Conservation (phyloP, 2,113 vertebrate species). For the Macheiramphus alcinus region DNA sequence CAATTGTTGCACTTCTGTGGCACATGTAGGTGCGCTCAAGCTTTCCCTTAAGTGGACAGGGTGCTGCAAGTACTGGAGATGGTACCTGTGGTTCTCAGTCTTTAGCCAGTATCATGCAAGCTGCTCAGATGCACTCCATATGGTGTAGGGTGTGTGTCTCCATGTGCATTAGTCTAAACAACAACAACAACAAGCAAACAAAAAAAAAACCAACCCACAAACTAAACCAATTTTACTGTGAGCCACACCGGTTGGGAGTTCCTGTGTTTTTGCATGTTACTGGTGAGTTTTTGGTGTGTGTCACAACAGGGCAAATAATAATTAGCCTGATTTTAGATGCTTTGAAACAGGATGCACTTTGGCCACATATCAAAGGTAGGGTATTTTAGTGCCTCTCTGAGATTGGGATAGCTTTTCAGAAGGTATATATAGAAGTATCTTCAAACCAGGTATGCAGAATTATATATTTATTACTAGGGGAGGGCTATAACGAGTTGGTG, state of each 20-base stretch:
- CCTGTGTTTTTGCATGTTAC: background rate
- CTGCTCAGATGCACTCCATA: background rate
- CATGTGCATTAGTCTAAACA: too few species aligned
- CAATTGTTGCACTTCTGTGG: fast-evolving
- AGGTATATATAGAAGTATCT: background rate
- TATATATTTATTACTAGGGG: background rate
- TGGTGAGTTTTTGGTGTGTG: background rate
- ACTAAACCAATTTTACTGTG: background rate
- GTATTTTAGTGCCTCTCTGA: background rate
- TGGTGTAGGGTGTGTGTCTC: too few species aligned
- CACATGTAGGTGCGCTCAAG: fast-evolving
- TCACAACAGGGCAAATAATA: fast-evolving
- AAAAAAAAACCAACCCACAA: background rate
- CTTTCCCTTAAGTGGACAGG: background rate
- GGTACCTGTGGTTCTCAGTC: background rate
- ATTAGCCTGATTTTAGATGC: background rate
- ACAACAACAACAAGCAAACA: background rate
- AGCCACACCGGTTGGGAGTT: background rate
- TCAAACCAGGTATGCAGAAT: background rate
- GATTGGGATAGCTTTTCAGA: background rate
- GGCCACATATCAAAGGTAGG: background rate
- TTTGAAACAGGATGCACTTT: background rate
- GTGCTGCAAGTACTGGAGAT: background rate
- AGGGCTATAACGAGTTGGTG: fast-evolving
- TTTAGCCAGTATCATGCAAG: background rate